Base-by-base conservation (phyloP, 2,113 vertebrate genomes). In the Stigmatopora nigra region DNA sequence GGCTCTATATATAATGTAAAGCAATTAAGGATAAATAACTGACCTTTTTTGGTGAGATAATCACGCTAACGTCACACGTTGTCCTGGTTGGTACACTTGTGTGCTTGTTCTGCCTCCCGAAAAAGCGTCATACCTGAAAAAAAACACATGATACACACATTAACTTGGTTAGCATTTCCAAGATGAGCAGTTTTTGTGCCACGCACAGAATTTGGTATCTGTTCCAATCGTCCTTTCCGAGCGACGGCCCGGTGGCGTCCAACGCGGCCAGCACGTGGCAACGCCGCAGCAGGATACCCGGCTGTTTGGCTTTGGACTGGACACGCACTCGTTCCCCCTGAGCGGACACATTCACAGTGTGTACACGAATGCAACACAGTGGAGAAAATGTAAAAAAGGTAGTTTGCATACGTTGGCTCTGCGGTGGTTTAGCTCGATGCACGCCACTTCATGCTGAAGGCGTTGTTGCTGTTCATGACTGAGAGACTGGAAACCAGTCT, bases 191-290 rank as follows among this genome's bases (percentile, higher is more conserved):
- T 63, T 31, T 31, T 35, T 31, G 14, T 45, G 8, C 7, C 51
- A 92, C 97, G 96, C 84, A 98, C 96, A 98, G 88, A 58, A 92
- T 91, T 73, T 82, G 77, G 83, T 95, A 97, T 77, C 80, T 90
- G 67, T 83, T 92, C 94, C 94, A 95, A 85, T 97, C 94, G 0
- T 92, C 91, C 67, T 84, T 91, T 82, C 85, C 91, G 66, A 98
- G 87, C 45, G 96, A 98, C 0, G 94, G 91, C 73, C 91, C 91
- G 65, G 91, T 94, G 53, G 68, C 81, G 56, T 84, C 75, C 76
- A 97, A 84, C 1, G 95, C 94, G 5, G 91, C 73, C 69, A 88
- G 81, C 68, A 98, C 68, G 62, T 98, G 92, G 31, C 88, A 82
- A 69, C 89, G 92, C 75, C 78, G 85, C 58, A 98, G 85, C 67